Evolutionary conservation across 2,113 vertebrate genomes (phyloP).

Genomic region (Rynchops niger): DNA sequence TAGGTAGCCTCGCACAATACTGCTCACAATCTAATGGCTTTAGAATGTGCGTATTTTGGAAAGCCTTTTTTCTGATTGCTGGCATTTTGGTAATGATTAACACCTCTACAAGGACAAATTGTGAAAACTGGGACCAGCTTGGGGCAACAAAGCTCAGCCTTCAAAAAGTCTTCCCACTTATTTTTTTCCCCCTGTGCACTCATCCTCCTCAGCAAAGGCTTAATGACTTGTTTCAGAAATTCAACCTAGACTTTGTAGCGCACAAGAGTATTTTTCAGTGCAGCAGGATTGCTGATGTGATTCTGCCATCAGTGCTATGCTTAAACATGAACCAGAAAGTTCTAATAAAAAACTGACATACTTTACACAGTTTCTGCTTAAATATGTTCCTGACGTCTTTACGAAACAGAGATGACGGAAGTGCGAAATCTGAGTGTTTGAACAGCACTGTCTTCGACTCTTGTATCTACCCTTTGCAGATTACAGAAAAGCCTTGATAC

Average conservation of each 20-base stretch:
- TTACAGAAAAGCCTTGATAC: not conserved
- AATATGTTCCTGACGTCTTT: not conserved
- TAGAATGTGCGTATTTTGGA: rapidly evolving
- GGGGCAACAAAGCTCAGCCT: not conserved
- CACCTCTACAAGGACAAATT: not conserved
- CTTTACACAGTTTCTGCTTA: not conserved
- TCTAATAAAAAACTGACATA: not conserved
- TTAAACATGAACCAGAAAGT: not conserved
- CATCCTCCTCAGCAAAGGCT: not conserved
- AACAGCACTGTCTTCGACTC: not conserved
- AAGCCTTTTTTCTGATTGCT: not conserved
- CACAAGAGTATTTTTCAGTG: not conserved
- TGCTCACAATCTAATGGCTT: not conserved
- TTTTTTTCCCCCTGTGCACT: not conserved
- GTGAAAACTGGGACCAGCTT: not conserved
- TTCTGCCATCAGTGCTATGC: not conserved
- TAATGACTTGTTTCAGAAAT: not conserved
- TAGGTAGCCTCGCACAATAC: not conserved
- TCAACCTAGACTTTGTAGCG: not conserved
- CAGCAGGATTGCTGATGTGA: not conserved
- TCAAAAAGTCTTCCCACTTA: not conserved
- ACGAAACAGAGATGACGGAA: not conserved
- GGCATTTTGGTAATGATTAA: conserved; percentile 34
- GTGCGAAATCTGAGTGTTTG: not conserved
- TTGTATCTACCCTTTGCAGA: not conserved